Conservation (phyloP, 1,140 invertebrate genomes). For the Macrotrachela quadricornifera region DNA sequence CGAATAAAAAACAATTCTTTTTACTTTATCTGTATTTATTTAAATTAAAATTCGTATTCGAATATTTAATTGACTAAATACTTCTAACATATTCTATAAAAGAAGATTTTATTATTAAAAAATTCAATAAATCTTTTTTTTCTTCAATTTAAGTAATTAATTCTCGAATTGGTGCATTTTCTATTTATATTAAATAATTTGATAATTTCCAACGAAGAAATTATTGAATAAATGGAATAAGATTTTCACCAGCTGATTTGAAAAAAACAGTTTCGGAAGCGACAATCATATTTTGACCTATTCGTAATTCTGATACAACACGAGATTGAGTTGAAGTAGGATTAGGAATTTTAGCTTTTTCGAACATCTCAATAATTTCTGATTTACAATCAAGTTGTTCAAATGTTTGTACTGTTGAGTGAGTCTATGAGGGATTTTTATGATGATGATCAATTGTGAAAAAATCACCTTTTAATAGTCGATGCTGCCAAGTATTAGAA, state of each 20-base stretch:
- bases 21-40: not conserved
- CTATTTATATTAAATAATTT: not conserved
- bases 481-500: constrained; percentile 52
- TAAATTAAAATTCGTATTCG: not conserved
- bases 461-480: constrained; percentile 51
- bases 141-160: constrained; percentile 44
- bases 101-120: not conserved
- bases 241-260: constrained; percentile 69
- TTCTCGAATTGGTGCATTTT: constrained; percentile 56
- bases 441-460: constrained; percentile 40
- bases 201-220: constrained; percentile 26
- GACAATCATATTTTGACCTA: constrained; percentile 45
- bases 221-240: constrained; percentile 56
- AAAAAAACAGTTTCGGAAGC: constrained; percentile 56
- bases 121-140: constrained; percentile 14
- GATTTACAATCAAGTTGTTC: not conserved
- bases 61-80: not conserved
- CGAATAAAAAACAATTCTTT: constrained; percentile 22
- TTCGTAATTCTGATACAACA: constrained; percentile 36
- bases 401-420: constrained; percentile 11
- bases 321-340: constrained; percentile 11
- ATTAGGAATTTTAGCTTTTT: constrained; percentile 13
- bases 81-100: not conserved
- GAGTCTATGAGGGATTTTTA: constrained; percentile 1
- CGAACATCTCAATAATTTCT: not conserved